phyloP scores from a whole-genome alignment of 1,140 invertebrate genomes.

The Drosophila carrolli region DNA sequence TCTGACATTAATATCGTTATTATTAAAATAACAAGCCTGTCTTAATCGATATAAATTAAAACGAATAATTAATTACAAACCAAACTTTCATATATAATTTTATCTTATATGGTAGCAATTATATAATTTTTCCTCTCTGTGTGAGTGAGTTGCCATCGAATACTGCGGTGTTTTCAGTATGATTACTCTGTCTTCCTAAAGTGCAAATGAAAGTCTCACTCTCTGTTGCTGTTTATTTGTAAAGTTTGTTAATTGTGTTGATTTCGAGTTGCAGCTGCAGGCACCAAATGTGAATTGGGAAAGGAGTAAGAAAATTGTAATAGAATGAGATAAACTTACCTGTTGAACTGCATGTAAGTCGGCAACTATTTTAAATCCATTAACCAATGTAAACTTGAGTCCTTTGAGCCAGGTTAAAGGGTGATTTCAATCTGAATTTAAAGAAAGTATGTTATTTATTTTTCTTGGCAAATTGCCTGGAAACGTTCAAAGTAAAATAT shows the following conservation, averaged over 20 bases:
- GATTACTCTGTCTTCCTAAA: conserved; percentile 58
- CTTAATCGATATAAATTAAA: no score
- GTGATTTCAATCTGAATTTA: neutral
- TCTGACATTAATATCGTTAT: no score
- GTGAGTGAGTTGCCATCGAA: conserved; percentile 25
- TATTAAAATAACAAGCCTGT: no score
- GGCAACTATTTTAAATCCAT: conserved; percentile 29
- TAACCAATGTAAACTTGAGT: conserved; percentile 22
- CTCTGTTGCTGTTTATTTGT: conserved; percentile 11
- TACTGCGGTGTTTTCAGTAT: conserved; percentile 55
- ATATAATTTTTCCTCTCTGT: conserved; percentile 3
- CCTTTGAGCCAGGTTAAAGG: neutral
- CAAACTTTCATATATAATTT: no score
- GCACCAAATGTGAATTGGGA: conserved; percentile 27
- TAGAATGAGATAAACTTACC: conserved; percentile 35
- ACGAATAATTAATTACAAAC: no score
- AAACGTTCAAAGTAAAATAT: neutral
- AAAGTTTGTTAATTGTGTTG: conserved; percentile 61
- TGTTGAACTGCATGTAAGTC: conserved; percentile 30
- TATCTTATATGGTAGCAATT: neutral
- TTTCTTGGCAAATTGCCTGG: neutral
- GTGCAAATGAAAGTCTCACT: conserved; percentile 51
- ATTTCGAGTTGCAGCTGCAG: conserved; percentile 44
- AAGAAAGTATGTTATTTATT: conserved; percentile 2
- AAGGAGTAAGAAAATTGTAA: conserved; percentile 27